Base-by-base conservation (phyloP, 1,140 invertebrate species). In the Hylaeus volcanicus region DNA sequence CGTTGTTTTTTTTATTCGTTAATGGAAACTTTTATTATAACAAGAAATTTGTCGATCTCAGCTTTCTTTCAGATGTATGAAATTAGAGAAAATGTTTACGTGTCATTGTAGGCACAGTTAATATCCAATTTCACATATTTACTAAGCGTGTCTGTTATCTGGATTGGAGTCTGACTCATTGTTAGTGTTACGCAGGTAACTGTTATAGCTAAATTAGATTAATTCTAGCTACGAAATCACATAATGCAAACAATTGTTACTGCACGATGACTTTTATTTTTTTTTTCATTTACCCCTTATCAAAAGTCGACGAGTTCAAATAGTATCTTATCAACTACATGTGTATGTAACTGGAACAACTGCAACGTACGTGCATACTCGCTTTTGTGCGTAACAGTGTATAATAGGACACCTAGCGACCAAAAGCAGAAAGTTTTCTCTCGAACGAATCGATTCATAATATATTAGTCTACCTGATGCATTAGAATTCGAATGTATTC, bases 401-500 rank as follows among this genome's bases (percentile, higher is more conserved):
- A 8, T 15, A 9, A 45, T 3, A 12, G 43, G 4, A 48, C 41
- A 45, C 9, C 5, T 37, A 9, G 51, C 51, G 51, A 51, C 51
- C 15, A 5, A 26, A 9, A 39, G 14, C 5, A n/a, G 11, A 61
- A 14, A 5, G 61, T 53, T 58, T 56, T 55, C 5, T 12, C 39
- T 26, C 26, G 12, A 0, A 45, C 6, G n/a, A 8, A 72, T 53
- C 51, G 37, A 55, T 73, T n/a, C 15, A 56, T 45, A 12, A 79
- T 45, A 12, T n/a, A 64, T 43, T 58, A 51, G 26, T 39, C 48
- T 1, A 11, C 15, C 14, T 5, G 12, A 71, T 12, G 37, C 11
- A 37, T 56, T 51, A 56, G 0, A 1, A 65, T 26, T 58, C n/a
- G 41, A 74, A 66, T 58, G 45, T 77, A 77, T 73, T 79, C 60